A percentile compares a stretch with the other conserved stretches of the same genome.
phyloP scores from a whole-genome alignment of 2,888 invertebrate species.

The Machimus rusticus region DNA sequence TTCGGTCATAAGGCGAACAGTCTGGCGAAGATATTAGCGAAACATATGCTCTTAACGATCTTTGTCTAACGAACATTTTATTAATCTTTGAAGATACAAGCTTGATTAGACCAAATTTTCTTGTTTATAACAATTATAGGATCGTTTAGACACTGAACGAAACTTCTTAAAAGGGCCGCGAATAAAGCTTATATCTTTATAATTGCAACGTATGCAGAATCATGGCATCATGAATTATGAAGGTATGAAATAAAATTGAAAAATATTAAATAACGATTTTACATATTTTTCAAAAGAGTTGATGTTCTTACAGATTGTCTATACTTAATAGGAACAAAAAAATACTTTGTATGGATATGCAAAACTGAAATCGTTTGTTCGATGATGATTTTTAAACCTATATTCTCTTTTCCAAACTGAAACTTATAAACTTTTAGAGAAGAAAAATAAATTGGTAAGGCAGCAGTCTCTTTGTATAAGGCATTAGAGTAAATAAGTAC shows the following conservation, averaged over 20 bases:
- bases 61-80: constrained; percentile 37
- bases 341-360: background rate
- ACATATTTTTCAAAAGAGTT: background rate
- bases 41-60: constrained; percentile 24
- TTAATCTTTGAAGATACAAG: constrained; percentile 6
- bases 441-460: no score
- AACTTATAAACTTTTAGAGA: no score
- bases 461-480: no score
- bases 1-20: background rate
- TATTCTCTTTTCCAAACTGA: no score
- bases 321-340: background rate
- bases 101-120: background rate
- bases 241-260: no score
- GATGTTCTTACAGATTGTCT: background rate
- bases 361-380: background rate
- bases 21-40: background rate
- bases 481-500: no score
- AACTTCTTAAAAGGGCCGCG: background rate
- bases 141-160: background rate
- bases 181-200: background rate
- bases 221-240: background rate
- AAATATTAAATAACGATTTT: background rate
- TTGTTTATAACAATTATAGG: background rate
- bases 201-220: background rate
- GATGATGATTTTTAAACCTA: background rate